A percentile compares a stretch with the other conserved stretches of the same genome.
phyloP scores from a whole-genome alignment of 2,888 invertebrate genomes.

The Hirtodrosophila confusa region DNA sequence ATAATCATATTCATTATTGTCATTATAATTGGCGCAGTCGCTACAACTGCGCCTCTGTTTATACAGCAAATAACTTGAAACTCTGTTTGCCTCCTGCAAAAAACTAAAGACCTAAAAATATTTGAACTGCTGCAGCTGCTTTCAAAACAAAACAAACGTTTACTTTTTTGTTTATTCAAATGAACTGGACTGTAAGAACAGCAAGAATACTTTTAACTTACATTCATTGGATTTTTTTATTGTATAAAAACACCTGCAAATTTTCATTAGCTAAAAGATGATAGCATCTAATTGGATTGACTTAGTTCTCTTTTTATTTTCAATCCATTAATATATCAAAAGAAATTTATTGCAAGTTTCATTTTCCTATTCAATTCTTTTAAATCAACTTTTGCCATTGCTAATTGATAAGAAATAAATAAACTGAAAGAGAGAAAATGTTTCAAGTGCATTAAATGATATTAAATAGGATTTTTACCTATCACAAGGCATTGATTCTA shows the following conservation, averaged over 20 bases:
- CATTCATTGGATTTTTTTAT: neutral
- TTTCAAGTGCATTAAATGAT: no score
- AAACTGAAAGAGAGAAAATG: no score
- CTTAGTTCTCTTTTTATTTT: neutral
- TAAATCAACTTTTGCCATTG: neutral
- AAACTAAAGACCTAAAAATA: constrained; percentile 53
- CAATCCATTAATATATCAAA: neutral
- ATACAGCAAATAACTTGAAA: constrained; percentile 58
- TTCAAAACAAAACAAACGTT: constrained; percentile 29
- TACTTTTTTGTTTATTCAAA: constrained; percentile 44
- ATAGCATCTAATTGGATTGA: neutral
- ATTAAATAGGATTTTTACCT: no score
- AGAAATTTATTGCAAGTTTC: neutral
- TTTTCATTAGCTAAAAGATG: constrained; percentile 22
- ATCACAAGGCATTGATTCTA: no score
- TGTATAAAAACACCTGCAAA: constrained; percentile 7
- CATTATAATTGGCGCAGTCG: constrained; percentile 53
- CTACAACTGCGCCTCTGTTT: constrained; percentile 43
- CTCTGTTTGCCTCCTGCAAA: constrained; percentile 25
- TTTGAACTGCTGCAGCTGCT: constrained; percentile 45
- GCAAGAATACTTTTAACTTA: constrained; percentile 3
- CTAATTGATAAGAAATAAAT: neutral
- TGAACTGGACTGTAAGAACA: constrained; percentile 42
- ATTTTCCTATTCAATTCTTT: neutral
- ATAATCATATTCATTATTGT: constrained; percentile 41